Base-by-base conservation (phyloP, 2,888 invertebrate genomes). In the Folsomia candida region DNA sequence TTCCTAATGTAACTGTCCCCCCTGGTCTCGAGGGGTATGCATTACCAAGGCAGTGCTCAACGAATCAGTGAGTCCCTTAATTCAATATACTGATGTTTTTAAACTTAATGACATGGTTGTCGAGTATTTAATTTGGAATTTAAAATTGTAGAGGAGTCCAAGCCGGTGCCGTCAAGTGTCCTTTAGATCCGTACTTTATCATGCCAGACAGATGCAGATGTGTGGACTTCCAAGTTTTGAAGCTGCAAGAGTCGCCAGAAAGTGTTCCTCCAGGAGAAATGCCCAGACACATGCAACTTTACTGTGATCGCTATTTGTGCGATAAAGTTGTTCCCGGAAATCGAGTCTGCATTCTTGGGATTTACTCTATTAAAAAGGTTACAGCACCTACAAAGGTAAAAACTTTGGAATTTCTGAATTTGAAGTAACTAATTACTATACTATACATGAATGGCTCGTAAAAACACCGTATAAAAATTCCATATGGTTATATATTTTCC, bases 161-260 rank as follows among this genome's bases (percentile, higher is more conserved):
- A 86, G 91, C 93, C 73, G 96, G 96, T 27, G 86, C 92, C 67
- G 92, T 93, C 0, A 93, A 93, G 81, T 99, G 99, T 82, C 97
- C 98, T 0, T 83, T 97, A 69, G 99, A 99, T 85, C 99, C 99
- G 1, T 99, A 93, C 83, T 97, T 95, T 83, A 97, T 99, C 75
- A 90, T 98, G 84, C 97, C 98, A 20, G 98, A 99, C 83, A 97
- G 96, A 84, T 98, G 98, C 84, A 88, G 89, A 79, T 99, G 98
- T 83, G 93, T 98, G 26, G 98, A 99, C 85, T 99, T 94, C 82
- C 99, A 99, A 89, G 90, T 93, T 0, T 83, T 99, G n/a, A 99
- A 97, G 83, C 84, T 98, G 14, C 98, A 99, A 87, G 99, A 99
- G 84, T 85, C 94, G 24, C 96, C 97, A 0, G 98, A 99, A 83